Evolutionary conservation across 1,140 invertebrate genomes (phyloP).

Genomic region (Aphaenogaster ashmeadi): DNA sequence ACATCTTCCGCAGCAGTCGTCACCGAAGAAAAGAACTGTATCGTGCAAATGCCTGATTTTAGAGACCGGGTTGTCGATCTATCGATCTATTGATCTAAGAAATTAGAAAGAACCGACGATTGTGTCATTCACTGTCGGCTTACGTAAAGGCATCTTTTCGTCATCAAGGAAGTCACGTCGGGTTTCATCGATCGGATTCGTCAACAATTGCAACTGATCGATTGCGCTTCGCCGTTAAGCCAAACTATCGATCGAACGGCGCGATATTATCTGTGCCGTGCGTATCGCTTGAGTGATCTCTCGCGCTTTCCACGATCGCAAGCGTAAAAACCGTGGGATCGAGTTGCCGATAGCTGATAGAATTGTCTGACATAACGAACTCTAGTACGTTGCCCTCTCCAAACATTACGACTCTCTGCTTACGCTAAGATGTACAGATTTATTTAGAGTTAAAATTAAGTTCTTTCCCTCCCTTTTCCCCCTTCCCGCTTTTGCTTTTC

Average conservation of each 20-base stretch:
- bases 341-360: conserved; percentile 32
- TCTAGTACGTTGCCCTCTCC: conserved; percentile 26
- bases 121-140: background rate
- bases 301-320: conserved; percentile 66
- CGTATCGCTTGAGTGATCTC: conserved; percentile 63
- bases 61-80: background rate
- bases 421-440: background rate
- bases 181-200: background rate
- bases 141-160: conserved; percentile 24
- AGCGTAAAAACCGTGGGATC: conserved; percentile 14
- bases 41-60: conserved; percentile 8
- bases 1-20: background rate
- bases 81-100: conserved; percentile 13
- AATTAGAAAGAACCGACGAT: conserved; percentile 34
- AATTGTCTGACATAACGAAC: conserved; percentile 65
- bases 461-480: conserved; percentile 3
- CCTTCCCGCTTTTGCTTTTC: background rate
- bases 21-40: background rate
- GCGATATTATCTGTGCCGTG: conserved; percentile 34
- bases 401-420: conserved; percentile 44
- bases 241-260: background rate
- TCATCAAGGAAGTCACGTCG: conserved; percentile 28
- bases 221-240: conserved; percentile 24
- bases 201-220: conserved; percentile 1
- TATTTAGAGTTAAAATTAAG: conserved; percentile 19